Percentiles rank a stretch among this genome's conserved stretches.
Conservation (phyloP, 2,888 invertebrate genomes). For the Drosophila barbarae region DNA sequence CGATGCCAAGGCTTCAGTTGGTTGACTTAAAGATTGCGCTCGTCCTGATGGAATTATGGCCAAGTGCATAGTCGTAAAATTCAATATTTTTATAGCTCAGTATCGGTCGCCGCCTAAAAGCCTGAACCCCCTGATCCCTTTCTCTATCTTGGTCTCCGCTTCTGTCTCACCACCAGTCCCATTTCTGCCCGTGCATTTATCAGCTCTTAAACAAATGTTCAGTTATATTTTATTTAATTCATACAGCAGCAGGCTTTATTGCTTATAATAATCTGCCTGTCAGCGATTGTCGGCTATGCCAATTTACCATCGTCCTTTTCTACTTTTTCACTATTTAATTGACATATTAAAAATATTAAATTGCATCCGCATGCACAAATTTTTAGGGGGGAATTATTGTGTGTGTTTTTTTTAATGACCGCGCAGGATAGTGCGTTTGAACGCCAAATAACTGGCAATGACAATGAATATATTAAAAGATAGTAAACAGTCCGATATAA, state of each 20-base stretch:
- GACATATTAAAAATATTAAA: constrained; percentile 75
- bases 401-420: constrained; percentile 2
- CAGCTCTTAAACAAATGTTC: constrained; percentile 55
- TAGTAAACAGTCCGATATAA: background rate
- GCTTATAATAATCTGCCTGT: constrained; percentile 68
- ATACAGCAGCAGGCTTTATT: constrained; percentile 51
- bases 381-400: constrained; percentile 17
- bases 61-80: constrained; percentile 66
- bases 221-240: constrained; percentile 62
- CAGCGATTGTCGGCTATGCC: constrained; percentile 56
- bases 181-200: constrained; percentile 42
- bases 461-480: constrained; percentile 1
- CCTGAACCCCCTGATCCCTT: background rate
- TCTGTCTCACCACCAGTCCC: background rate
- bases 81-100: constrained; percentile 71
- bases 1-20: constrained; percentile 31
- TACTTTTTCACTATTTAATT: constrained; percentile 51
- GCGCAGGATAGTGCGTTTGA: constrained; percentile 29
- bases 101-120: constrained; percentile 32
- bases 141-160: constrained; percentile 3
- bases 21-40: constrained; percentile 68
- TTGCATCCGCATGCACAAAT: constrained; percentile 64
- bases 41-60: constrained; percentile 67
- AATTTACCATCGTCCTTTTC: background rate
- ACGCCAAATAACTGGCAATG: background rate